A percentile compares a stretch with the other conserved stretches of the same genome.
Conservation (phyloP, 2,797 vertebrate species). For the Orientallactaga sibirica region DNA sequence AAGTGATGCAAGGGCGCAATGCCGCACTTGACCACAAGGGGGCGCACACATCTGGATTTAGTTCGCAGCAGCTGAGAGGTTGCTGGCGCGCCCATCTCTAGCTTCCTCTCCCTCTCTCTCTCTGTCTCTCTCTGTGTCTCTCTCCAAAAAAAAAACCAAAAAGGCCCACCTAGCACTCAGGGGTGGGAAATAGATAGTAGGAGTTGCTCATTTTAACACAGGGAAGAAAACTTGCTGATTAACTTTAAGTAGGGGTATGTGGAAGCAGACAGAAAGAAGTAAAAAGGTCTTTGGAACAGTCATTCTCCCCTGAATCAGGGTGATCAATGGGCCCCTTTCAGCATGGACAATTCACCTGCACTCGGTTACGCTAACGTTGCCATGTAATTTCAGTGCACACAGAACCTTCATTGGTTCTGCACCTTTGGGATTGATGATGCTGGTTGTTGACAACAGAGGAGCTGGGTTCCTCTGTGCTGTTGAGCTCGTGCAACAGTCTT, state of each 20-base stretch:
- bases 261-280: background rate
- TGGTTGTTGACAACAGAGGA: background rate
- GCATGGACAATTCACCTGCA: background rate
- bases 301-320: background rate
- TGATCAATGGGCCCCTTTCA: too few relatives aligned
- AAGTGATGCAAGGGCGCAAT: too few relatives aligned
- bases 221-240: background rate
- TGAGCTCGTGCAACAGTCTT: too few relatives aligned
- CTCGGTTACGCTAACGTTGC: background rate
- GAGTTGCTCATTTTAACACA: background rate
- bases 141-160: too few relatives aligned
- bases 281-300: background rate
- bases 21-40: too few relatives aligned
- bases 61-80: too few relatives aligned
- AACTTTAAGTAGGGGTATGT: background rate
- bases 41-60: too few relatives aligned
- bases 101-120: too few relatives aligned
- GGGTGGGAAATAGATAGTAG: fast-evolving
- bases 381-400: fast-evolving
- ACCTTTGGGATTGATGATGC: too few relatives aligned
- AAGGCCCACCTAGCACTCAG: too few relatives aligned
- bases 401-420: fast-evolving
- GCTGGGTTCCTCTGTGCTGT: background rate
- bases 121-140: too few relatives aligned
- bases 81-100: too few relatives aligned